Conservation (phyloP, 2,888 invertebrate genomes). For the Ferrisia virgata region DNA sequence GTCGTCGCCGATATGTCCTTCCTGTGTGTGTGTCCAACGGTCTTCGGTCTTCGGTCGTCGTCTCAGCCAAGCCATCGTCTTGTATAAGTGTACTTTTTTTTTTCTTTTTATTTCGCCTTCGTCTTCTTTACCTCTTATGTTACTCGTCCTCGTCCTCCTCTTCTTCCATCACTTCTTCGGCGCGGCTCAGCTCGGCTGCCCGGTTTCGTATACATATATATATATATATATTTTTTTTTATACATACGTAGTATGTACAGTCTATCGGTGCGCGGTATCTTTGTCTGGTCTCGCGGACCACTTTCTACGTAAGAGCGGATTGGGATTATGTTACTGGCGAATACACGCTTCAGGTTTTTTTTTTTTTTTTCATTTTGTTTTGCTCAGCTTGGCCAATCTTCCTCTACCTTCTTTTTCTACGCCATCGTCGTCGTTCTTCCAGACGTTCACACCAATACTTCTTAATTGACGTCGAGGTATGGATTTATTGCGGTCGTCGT, state of each 20-base stretch:
- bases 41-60: too few relatives aligned
- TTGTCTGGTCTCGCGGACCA: slow-evolving; percentile 28
- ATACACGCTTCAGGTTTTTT: slow-evolving; percentile 27
- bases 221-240: too few relatives aligned
- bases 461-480: slow-evolving; percentile 22
- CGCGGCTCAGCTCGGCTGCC: too few relatives aligned
- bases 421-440: neutral
- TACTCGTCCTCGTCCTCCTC: neutral
- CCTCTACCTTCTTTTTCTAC: neutral
- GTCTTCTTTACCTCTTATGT: neutral
- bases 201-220: too few relatives aligned
- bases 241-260: neutral
- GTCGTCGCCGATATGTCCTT: too few relatives aligned
- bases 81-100: too few relatives aligned
- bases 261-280: neutral
- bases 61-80: neutral
- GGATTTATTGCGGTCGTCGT: slow-evolving; percentile 28
- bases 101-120: neutral
- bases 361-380: too few relatives aligned
- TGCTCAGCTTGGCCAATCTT: neutral
- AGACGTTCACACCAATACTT: slow-evolving; percentile 18
- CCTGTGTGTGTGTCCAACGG: slow-evolving; percentile 35
- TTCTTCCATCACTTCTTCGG: too few relatives aligned
- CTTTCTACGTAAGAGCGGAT: slow-evolving; percentile 41
- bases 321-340: slow-evolving; percentile 40